phyloP scores from a whole-genome alignment of 1,140 invertebrate genomes.

The Chironomus tepperi region DNA sequence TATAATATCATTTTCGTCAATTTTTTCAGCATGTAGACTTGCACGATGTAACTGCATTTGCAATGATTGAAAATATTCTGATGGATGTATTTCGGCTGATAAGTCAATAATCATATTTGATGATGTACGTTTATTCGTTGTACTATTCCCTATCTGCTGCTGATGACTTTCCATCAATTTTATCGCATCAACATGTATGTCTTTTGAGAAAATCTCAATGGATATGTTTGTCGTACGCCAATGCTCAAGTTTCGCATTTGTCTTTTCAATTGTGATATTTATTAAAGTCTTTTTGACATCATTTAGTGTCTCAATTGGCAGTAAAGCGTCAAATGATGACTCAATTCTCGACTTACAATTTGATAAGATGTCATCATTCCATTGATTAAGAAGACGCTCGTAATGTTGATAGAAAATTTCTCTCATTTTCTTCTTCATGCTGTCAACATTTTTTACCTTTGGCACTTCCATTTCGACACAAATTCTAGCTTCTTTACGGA shows the following conservation, averaged over 20 bases:
- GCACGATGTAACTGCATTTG: conserved; percentile 27
- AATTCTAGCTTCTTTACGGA: conserved; percentile 31
- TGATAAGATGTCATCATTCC: background rate
- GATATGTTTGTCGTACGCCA: conserved; percentile 29
- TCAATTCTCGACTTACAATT: background rate
- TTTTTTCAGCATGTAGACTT: background rate
- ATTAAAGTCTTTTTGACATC: conserved; percentile 32
- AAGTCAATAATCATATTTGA: background rate
- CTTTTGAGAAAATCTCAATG: conserved; percentile 34
- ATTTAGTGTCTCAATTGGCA: conserved; percentile 32
- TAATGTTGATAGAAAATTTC: conserved; percentile 10
- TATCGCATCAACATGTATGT: conserved; percentile 27
- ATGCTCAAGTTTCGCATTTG: conserved; percentile 16
- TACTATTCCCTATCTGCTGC: background rate
- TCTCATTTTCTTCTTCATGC: background rate
- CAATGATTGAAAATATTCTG: conserved; percentile 31
- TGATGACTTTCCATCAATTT: conserved; percentile 24
- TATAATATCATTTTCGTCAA: background rate
- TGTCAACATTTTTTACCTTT: background rate
- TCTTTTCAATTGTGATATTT: conserved; percentile 29
- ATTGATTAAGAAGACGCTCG: conserved; percentile 26
- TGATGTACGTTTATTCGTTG: background rate
- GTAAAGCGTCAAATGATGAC: conserved; percentile 30
- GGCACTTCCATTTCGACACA: conserved; percentile 30
- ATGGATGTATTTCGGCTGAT: conserved; percentile 28